Evolutionary conservation across 1,140 invertebrate species (phyloP).

Genomic region (Nilaparvata lugens): DNA sequence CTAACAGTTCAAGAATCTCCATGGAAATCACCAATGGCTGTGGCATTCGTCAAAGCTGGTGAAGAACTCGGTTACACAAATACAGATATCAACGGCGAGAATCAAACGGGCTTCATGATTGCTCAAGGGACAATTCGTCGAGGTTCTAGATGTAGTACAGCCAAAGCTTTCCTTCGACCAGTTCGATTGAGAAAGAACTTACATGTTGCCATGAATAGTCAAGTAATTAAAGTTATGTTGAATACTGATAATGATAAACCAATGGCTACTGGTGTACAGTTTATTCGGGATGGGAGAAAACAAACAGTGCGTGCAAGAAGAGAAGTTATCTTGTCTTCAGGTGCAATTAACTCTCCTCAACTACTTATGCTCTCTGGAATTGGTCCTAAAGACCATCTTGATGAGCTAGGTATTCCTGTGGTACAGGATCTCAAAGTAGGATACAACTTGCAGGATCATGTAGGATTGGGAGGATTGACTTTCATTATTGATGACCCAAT

Average conservation of each 20-base stretch:
- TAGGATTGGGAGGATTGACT: slow-evolving; percentile 71
- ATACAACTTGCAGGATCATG: slow-evolving; percentile 76
- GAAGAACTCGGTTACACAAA: slow-evolving; percentile 65
- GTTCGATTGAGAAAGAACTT: slow-evolving; percentile 68
- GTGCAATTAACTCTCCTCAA: slow-evolving; percentile 70
- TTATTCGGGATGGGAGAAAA: slow-evolving; percentile 50
- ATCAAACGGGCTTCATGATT: slow-evolving; percentile 77
- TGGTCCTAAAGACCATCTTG: slow-evolving; percentile 68
- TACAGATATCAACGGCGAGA: slow-evolving; percentile 70
- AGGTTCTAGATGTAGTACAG: slow-evolving; percentile 78
- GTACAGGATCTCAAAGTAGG: slow-evolving; percentile 67
- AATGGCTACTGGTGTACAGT: slow-evolving; percentile 63
- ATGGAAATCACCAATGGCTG: slow-evolving; percentile 66
- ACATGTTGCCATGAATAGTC: slow-evolving; percentile 68
- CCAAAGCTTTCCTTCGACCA: slow-evolving; percentile 79
- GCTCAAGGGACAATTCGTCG: slow-evolving; percentile 76
- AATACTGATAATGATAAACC: slow-evolving; percentile 43
- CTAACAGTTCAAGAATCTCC: slow-evolving; percentile 75
- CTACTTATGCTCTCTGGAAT: slow-evolving; percentile 85
- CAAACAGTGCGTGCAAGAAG: slow-evolving; percentile 55
- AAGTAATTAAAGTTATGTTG: slow-evolving; percentile 61
- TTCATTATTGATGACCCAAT: slow-evolving; percentile 72
- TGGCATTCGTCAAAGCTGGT: slow-evolving; percentile 73
- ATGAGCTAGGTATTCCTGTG: slow-evolving; percentile 62
- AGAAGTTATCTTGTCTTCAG: slow-evolving; percentile 73